Evolutionary conservation across 35 echinoderm and acorn worm genomes (phyloP), one percentile per base, ranked within the genome.

Genomic region (Lytechinus variegatus): DNA sequence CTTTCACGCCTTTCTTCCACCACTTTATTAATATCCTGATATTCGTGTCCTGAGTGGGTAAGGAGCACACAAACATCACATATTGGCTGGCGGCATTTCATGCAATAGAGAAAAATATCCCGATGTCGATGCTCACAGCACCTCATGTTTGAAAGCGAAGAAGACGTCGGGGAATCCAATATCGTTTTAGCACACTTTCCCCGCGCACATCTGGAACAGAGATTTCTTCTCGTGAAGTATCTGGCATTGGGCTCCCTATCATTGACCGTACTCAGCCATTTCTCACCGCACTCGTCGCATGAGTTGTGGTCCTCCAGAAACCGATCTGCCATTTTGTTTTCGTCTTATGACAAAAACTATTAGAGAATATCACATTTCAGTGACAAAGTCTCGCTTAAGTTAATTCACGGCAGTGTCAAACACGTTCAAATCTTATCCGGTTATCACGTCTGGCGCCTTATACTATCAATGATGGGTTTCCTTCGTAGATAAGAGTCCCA

Each of bases 111-210:
- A 28, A 93, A 53, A 57, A 93, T 24, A 55, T 93, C 92, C 1
- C 92, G 92, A 93, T 93, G 92, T 54, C 92, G 92, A 57, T 93
- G 92, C 92, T 93, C 92, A 54, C 52, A 8, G 92, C 92, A 93
- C 9, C 53, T 54, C 66, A 79, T 19, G 66, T 16, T 79, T 54
- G 28, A 93, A 10, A 13, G 5, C 10, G 92, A 57, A 13, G 92
- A 53, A 53, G 92, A 55, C n/a, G 92, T 56, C 92, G 53, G 13
- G 9, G n/a, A 27, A 54, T 57, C 92, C 92, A 93, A 2, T n/a
- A 93, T 57, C 54, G 54, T 10, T 24, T 56, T 54, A 10, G 92
- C 92, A 27, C 28, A 54, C 29, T 93, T 57, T 54, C 92, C 92
- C 11, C n/a, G 29, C 52, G 92, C 92, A 93, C 92, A 93, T 44